Evolutionary conservation across 2,888 invertebrate species (phyloP), one percentile per base, ranked within the genome.

Genomic region (Heliconius cydno): DNA sequence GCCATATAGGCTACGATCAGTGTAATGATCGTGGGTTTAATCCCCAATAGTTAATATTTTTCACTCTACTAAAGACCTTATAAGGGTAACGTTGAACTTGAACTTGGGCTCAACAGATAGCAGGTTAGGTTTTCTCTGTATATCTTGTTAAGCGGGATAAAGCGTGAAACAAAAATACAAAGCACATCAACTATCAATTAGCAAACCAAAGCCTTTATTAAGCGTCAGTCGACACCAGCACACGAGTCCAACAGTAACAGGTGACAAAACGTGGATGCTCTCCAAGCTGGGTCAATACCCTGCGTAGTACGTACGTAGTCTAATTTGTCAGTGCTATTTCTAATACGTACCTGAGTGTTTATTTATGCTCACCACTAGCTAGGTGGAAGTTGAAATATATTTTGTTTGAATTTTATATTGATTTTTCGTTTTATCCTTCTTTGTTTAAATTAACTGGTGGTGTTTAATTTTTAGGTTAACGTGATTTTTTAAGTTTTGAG

Each of bases 221-320:
- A n/a, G 22, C 70, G 46, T 57, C n/a, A 22, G n/a, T 12, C 19
- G 30, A 38, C 19, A 41, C 41, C 12, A 9, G 52, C 22, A 46
- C 77, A 30, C 77, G 72, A 79, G 52, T 41, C 34, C 65, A 28
- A 80, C 83, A n/a, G n/a, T 3, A 78, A 81, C 84, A 84, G 84
- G 83, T 84, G 84, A 76, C 67, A 81, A 81, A 84, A 78, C 77
- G 77, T 83, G 81, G 82, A 79, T 65, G 78, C 71, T 38, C 52
- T 82, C 81, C 82, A 81, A 83, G 79, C 78, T 79, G 76, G 82
- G 81, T 84, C 82, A 77, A 79, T 82, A 79, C 77, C 80, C 82
- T 68, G 70, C 70, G 76, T 65, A 52, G 68, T 46, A 65, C 68
- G 46, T 70, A 9, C 19, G 52, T 52, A 60, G 25, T 70, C 41